These are phyloP conservation scores for Tympanoctomys barrerae DNA, from an alignment of 2,797 vertebrate species.

Conservation along the genomic window DNA sequence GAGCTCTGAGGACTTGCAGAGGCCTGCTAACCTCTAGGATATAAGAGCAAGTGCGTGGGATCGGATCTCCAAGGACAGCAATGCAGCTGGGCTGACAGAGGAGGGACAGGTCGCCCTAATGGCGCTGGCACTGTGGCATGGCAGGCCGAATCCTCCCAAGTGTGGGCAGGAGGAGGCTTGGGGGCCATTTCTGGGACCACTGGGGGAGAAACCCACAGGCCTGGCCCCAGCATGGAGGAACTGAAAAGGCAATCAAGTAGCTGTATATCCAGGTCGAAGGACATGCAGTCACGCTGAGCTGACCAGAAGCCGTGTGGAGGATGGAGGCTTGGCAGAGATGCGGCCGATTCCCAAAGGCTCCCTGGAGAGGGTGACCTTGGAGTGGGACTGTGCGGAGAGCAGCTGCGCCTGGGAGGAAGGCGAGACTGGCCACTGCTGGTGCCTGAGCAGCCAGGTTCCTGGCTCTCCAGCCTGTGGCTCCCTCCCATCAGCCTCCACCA, in stretches of 20 bases:
- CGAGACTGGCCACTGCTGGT: neutral
- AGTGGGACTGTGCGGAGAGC: neutral
- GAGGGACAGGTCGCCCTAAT: neutral
- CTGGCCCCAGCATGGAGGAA: neutral
- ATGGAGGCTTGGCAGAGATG: neutral
- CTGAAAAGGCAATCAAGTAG: neutral
- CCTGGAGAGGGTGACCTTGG: neutral
- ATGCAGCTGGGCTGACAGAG: neutral
- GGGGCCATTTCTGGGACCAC: neutral
- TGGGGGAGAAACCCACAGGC: neutral
- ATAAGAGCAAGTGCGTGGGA: neutral
- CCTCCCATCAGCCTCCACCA: neutral
- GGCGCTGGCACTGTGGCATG: neutral
- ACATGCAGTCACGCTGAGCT: fast-evolving
- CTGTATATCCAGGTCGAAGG: neutral
- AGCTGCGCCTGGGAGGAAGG: neutral
- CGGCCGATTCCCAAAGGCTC: neutral
- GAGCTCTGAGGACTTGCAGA: neutral
- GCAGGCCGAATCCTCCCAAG: neutral
- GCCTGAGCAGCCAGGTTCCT: neutral
- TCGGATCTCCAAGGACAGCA: neutral
- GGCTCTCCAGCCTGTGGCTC: neutral
- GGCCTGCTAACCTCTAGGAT: neutral
- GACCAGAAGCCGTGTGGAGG: neutral
- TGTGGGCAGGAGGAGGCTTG: neutral